Base-by-base conservation (phyloP, 1,140 invertebrate species). In the Babylonia areolata region DNA sequence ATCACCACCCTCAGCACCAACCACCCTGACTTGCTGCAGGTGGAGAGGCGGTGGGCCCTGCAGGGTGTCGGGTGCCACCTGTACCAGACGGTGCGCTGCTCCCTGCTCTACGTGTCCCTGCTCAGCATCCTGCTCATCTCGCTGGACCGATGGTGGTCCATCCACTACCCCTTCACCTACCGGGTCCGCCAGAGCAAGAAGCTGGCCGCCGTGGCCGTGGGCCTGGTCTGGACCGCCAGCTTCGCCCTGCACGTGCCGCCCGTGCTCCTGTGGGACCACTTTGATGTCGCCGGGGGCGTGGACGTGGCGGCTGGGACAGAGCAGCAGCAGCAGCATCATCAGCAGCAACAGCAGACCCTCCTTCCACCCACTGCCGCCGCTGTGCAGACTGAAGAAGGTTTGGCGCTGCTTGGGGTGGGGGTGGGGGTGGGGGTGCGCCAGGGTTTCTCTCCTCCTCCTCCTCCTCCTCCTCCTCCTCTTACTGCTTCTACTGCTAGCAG, bases 101-200 rank as follows among this genome's bases (percentile, higher is more conserved):
- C 91, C 2, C 87, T 92, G 69, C 90, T 91, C 40, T 91, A 92
- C 85, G 88, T 93, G 33, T 91, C 91, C 9, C 84, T 93, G 58
- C 81, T 92, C 31, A 93, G 91, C 84, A 90, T 92, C 39, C 89
- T 93, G 58, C 86, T 93, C n/a, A 90, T 92, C 54, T 91, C 89
- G 71, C 83, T 90, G 9, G 92, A 93, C 81, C 82, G 92, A 33
- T 93, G 92, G 92, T 92, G 92, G 92, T 92, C 91, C 9, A 90
- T 93, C 54, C 91, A 91, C 85, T 91, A 91, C 85, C 92, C 92
- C 20, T 90, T 93, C 85, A 92, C 91, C 17, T 93, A 93, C 88
- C 81, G 92, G 80, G 88, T 91, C 6, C 88, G 88, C n/a, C 87
- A 90, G 71, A 91, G 91, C 33, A 89, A 90, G 42, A 87, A 86